Percentiles rank a stretch among this genome's conserved stretches.
phyloP scores from a whole-genome alignment of 1,140 invertebrate genomes.

The Drosophila repleta region DNA sequence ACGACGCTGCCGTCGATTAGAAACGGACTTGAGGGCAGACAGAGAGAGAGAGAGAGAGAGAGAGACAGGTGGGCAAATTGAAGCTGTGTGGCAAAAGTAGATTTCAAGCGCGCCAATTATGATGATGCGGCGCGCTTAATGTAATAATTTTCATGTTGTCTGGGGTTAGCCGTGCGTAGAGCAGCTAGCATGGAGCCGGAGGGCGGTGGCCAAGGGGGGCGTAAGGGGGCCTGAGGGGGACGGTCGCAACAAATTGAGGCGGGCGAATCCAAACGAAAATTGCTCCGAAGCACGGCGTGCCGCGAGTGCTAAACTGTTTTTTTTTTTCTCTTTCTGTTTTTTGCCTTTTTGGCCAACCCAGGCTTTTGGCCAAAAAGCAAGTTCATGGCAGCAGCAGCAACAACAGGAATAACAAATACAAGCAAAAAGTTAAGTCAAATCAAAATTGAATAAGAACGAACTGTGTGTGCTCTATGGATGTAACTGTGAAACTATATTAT shows the following conservation, averaged over 20 bases:
- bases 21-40: neutral
- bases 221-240: neutral
- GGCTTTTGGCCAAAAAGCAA: conserved; percentile 28
- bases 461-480: neutral
- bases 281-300: conserved; percentile 36
- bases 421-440: conserved; percentile 7
- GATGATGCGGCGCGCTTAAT: conserved; percentile 57
- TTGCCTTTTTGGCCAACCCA: conserved; percentile 1
- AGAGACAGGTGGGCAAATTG: conserved; percentile 40
- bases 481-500: neutral
- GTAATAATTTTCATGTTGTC: conserved; percentile 50
- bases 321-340: too few species aligned
- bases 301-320: conserved; percentile 7
- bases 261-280: conserved; percentile 62
- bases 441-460: neutral
- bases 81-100: conserved; percentile 45
- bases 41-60: neutral
- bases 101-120: conserved; percentile 56
- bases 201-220: neutral
- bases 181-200: neutral
- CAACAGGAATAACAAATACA: neutral
- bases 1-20: conserved; percentile 27
- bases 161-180: conserved; percentile 1
- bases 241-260: conserved; percentile 13
- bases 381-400: conserved; percentile 34